Evolutionary conservation across 2,113 vertebrate genomes (phyloP).

Genomic region (Rhea pennata): DNA sequence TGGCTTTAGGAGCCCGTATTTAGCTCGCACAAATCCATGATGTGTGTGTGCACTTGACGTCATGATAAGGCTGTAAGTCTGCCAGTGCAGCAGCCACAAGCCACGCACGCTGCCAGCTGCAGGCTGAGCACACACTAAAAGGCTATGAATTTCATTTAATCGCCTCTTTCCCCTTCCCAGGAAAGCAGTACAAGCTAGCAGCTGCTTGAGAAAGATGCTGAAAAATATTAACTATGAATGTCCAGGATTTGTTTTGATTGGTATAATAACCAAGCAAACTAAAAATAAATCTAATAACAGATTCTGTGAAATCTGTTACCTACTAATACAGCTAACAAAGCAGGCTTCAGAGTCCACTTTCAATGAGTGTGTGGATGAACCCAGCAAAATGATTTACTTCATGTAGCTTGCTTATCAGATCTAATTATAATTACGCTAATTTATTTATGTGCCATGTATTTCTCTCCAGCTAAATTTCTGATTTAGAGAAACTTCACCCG

Average conservation of each 20-base stretch:
- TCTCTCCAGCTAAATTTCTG: background rate
- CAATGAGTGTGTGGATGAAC: background rate
- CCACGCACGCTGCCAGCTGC: background rate
- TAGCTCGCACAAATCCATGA: background rate
- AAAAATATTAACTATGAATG: background rate
- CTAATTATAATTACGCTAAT: constrained; percentile 25
- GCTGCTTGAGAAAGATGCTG: background rate
- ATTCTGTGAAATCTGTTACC: background rate
- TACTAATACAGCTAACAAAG: background rate
- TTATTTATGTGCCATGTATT: background rate
- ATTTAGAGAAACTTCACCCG: background rate
- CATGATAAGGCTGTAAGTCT: constrained; percentile 2
- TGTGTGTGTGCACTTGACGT: constrained; percentile 4
- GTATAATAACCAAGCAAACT: background rate
- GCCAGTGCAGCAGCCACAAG: constrained; percentile 55
- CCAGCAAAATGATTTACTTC: background rate
- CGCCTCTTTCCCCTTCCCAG: background rate
- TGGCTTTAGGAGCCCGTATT: background rate
- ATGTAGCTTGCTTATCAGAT: background rate
- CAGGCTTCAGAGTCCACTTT: background rate
- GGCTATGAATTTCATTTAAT: constrained; percentile 49
- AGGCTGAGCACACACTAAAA: constrained; percentile 6
- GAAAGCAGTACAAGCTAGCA: background rate
- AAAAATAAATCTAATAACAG: background rate
- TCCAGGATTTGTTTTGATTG: background rate